A percentile compares a stretch with the other conserved stretches of the same genome.
Conservation (phyloP, 2,113 vertebrate species). For the Rhineura floridana region DNA sequence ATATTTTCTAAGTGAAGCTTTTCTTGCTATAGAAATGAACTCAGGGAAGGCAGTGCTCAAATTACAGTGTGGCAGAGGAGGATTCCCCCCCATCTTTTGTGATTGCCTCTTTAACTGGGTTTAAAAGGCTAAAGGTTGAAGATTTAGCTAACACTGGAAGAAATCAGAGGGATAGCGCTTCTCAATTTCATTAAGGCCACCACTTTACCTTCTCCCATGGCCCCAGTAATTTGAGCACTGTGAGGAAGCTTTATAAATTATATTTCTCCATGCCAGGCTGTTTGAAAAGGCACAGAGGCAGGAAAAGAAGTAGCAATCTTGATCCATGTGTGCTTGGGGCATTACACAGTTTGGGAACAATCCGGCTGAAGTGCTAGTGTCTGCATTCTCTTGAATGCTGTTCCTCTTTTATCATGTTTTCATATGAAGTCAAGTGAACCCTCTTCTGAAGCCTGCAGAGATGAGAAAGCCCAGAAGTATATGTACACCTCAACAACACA, state of each 20-base stretch:
- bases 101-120: too few relatives aligned
- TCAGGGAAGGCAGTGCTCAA: neutral
- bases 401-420: slow-evolving; percentile 3
- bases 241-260: neutral
- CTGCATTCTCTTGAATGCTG: neutral
- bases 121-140: neutral
- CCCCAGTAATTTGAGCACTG: neutral
- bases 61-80: too few relatives aligned
- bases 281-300: neutral
- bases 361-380: neutral
- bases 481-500: slow-evolving; percentile 77
- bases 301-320: neutral
- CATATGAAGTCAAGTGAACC: slow-evolving; percentile 40
- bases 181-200: neutral
- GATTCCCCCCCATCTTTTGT: too few relatives aligned
- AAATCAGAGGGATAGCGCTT: too few relatives aligned
- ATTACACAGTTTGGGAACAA: neutral
- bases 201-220: too few relatives aligned
- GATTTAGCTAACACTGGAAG: neutral
- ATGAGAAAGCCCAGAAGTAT: slow-evolving; percentile 53
- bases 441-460: slow-evolving; percentile 17
- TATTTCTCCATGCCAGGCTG: neutral
- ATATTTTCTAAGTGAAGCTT: neutral
- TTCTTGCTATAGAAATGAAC: neutral
- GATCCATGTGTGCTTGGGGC: neutral